Evolutionary conservation across 2,797 vertebrate genomes (phyloP), one percentile per base, ranked within the genome.

Genomic region (Morus bassanus): DNA sequence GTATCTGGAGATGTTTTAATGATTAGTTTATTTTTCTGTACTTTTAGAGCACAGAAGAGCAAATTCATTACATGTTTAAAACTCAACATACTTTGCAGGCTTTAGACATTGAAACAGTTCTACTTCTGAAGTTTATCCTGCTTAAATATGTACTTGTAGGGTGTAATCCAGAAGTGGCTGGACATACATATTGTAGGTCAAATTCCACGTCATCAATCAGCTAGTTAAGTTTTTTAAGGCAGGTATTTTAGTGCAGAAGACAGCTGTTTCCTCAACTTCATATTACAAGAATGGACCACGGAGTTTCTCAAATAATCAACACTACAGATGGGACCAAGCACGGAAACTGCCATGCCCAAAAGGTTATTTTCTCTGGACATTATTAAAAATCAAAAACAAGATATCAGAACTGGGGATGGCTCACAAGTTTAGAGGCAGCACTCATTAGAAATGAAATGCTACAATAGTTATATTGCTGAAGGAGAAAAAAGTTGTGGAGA

Each of bases 1-100:
- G 8, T 74, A 72, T 68, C 57, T 92, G 37, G 57, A 87, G 57
- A 91, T 73, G 33, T 79, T 95, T 96, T 95, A 91, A 93, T 83
- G 41, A 95, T 84, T 75, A 76, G 56, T 88, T 81, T 91, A 91
- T 87, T 93, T 57, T 70, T 84, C 85, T 83, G 50, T 73, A 91
- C 43, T 91, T 95, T 76, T 16, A 81, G 70, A 93, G 54, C 15
- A 31, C 45, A 83, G 54, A 89, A 89, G 16, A 86, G 56, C n/a
- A 89, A 85, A 94, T 65, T 91, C 30, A 81, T 70, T 85, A 87
- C 27, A 22, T 24, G 27, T 79, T 93, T 80, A 80, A 94, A 83
- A 88, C 27, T 70, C 59, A 79, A 75, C 22, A 37, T 46, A 69
- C n/a, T 89, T 93, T 54, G 16, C 21, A 92, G 64, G 35, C 53